These are phyloP conservation scores for Dufourea novaeangliae DNA, from an alignment of 1,140 invertebrate species.

Conservation along the genomic window DNA sequence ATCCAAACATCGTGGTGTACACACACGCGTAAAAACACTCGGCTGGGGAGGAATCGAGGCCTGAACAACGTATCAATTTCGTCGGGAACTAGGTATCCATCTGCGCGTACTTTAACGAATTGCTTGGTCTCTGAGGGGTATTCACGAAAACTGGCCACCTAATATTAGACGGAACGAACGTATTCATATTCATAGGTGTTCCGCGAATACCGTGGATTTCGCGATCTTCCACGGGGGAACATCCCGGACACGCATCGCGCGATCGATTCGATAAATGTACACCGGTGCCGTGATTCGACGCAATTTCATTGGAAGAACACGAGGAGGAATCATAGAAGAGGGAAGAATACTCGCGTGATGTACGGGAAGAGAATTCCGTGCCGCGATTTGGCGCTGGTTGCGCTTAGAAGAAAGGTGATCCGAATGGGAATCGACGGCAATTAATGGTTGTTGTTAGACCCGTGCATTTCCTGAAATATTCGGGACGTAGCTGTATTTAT, in stretches of 20 bases:
- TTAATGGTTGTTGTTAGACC: conserved; percentile 1
- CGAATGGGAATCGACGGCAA: conserved; percentile 5
- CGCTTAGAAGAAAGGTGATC: neutral
- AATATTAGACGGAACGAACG: neutral
- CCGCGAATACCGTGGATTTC: conserved; percentile 40
- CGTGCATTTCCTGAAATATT: too few species aligned
- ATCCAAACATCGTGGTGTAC: neutral
- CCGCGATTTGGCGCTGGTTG: conserved; percentile 14
- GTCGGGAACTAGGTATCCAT: conserved; percentile 35
- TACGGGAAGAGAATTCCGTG: conserved; percentile 25
- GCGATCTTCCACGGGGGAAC: conserved; percentile 45
- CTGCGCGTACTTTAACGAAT: conserved; percentile 15
- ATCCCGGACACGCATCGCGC: conserved; percentile 1
- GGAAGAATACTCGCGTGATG: conserved; percentile 59
- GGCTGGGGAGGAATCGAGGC: neutral
- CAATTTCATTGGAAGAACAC: conserved; percentile 45
- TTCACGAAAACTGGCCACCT: conserved; percentile 8
- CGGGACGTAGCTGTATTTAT: too few species aligned
- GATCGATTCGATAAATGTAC: conserved; percentile 29
- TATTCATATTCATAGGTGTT: conserved; percentile 45
- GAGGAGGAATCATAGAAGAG: too few species aligned
- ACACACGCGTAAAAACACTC: conserved; percentile 11
- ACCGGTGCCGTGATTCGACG: conserved; percentile 51
- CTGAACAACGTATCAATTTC: conserved; percentile 40
- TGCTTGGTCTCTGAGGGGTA: neutral